Conservation (phyloP, 2,888 invertebrate species). For the Erpobdella octoculata region DNA sequence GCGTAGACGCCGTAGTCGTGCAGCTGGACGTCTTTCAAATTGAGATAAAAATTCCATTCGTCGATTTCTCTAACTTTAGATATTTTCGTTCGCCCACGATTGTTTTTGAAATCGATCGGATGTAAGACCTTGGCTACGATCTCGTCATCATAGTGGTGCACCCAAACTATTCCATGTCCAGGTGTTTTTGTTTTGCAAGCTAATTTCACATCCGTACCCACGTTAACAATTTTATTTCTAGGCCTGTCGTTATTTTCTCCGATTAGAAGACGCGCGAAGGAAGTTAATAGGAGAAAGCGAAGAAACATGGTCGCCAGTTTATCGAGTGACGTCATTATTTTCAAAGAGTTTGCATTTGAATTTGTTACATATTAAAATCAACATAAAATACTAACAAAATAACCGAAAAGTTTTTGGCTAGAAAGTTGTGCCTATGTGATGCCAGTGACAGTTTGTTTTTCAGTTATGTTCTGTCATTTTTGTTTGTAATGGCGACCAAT, state of each 20-base stretch:
- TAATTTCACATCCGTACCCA: neutral
- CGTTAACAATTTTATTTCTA: neutral
- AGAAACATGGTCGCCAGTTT: too few species aligned
- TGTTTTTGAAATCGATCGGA: neutral
- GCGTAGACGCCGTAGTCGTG: constrained; percentile 15
- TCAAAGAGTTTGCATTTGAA: too few species aligned
- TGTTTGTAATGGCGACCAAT: too few species aligned
- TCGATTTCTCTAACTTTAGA: neutral
- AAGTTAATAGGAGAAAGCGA: too few species aligned
- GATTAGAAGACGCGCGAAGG: too few species aligned
- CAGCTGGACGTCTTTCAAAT: neutral
- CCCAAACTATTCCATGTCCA: constrained; percentile 12
- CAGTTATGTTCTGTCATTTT: too few species aligned
- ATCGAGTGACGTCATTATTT: too few species aligned
- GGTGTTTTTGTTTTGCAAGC: neutral
- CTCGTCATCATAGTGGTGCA: neutral
- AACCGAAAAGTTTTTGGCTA: too few species aligned
- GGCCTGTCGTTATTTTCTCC: neutral
- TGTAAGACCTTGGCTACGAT: neutral
- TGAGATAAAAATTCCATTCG: constrained; percentile 2
- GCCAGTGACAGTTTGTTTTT: too few species aligned
- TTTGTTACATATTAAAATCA: too few species aligned
- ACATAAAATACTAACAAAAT: too few species aligned
- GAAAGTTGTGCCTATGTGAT: too few species aligned
- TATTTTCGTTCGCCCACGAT: neutral